Evolutionary conservation across 2,113 vertebrate species (phyloP).

Genomic region (Genyomyrus donnyi): DNA sequence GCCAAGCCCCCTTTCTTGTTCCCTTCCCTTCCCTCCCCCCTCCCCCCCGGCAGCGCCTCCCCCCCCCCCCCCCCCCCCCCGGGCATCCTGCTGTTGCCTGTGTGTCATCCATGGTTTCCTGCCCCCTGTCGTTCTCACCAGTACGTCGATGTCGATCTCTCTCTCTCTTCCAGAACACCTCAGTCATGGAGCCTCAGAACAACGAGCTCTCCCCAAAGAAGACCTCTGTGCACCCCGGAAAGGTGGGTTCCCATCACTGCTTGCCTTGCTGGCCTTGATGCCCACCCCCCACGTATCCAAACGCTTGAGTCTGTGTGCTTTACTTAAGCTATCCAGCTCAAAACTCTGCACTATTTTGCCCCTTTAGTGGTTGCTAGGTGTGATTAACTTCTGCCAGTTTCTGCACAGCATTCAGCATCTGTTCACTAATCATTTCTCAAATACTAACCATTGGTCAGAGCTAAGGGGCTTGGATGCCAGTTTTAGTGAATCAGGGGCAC

Average conservation of each 20-base stretch:
- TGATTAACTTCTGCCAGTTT: neutral
- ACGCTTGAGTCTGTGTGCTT: neutral
- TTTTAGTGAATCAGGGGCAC: neutral
- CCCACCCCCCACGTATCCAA: neutral
- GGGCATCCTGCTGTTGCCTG: constrained; percentile 5
- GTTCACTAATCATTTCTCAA: neutral
- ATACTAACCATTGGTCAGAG: neutral
- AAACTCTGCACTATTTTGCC: neutral
- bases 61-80: neutral
- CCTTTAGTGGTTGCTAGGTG: neutral
- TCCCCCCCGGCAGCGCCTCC: too few relatives aligned
- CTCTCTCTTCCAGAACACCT: constrained; percentile 69
- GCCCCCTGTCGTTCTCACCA: neutral
- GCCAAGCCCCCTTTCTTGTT: too few relatives aligned
- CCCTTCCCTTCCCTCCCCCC: too few relatives aligned
- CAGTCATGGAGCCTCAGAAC: constrained; percentile 94
- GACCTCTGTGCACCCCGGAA: constrained; percentile 68
- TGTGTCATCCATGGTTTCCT: constrained; percentile 15
- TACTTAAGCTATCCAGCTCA: neutral
- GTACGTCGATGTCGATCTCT: neutral
- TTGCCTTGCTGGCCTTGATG: neutral
- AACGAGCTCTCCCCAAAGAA: constrained; percentile 96
- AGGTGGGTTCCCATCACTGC: neutral
- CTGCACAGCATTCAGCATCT: neutral
- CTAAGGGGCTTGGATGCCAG: neutral